Conservation (phyloP, 1,140 invertebrate genomes). For the Nautilus pompilius region DNA sequence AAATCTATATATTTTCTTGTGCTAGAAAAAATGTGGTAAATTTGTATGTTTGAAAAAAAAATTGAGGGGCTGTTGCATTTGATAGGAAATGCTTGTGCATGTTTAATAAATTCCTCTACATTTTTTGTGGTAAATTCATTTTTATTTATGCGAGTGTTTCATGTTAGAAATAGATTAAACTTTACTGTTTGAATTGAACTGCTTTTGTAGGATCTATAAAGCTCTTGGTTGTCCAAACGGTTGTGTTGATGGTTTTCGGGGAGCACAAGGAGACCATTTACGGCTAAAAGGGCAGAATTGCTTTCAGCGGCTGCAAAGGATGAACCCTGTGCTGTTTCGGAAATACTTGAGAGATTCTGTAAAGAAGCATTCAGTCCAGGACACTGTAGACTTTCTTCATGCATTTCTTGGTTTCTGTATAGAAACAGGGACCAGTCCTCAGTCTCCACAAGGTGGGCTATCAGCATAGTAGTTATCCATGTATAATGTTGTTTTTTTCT, state of each 20-base stretch:
- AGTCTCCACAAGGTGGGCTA: constrained; percentile 31
- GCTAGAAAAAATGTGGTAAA: too few relatives aligned
- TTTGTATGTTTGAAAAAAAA: too few relatives aligned
- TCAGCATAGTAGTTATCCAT: too few relatives aligned
- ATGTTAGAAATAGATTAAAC: background rate
- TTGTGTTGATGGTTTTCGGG: constrained; percentile 78
- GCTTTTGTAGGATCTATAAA: constrained; percentile 69
- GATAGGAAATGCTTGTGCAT: too few relatives aligned
- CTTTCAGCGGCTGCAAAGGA: constrained; percentile 66
- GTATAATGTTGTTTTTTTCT: too few relatives aligned
- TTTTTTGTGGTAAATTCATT: background rate
- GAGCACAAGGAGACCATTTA: constrained; percentile 58
- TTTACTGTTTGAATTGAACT: background rate
- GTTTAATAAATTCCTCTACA: background rate
- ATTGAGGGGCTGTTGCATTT: too few relatives aligned
- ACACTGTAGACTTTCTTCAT: constrained; percentile 92
- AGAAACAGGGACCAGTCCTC: constrained; percentile 67
- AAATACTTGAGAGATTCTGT: constrained; percentile 76
- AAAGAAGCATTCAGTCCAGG: constrained; percentile 69
- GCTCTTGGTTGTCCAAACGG: constrained; percentile 91
- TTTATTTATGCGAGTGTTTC: background rate
- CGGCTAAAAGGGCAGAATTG: constrained; percentile 83
- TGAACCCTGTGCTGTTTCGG: constrained; percentile 60
- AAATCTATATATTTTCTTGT: too few relatives aligned
- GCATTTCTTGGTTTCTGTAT: constrained; percentile 92